Base-by-base conservation (phyloP, 2,113 vertebrate species). In the Equus quagga region DNA sequence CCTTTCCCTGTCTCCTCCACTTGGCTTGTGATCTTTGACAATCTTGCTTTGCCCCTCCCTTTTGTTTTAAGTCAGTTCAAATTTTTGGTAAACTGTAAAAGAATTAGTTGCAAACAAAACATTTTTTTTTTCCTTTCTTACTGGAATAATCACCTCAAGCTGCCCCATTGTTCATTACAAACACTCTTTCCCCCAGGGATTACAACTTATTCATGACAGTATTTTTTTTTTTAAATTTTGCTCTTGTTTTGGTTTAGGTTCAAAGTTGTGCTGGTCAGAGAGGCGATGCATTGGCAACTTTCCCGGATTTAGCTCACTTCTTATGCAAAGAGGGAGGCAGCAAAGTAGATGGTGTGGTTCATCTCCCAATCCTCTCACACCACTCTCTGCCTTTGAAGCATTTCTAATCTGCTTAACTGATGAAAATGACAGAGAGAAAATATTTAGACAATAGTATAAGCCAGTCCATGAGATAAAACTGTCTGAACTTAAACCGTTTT, bases 81-180 rank as follows among this genome's bases (percentile, higher is more conserved):
- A 78, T 94, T 8, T 95, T 67, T 54, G 23, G 46, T 89, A 93
- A 94, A 70, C 75, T 75, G 12, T 64, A 89, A 82, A 87, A 95
- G 0, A 82, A 83, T 91, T 87, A 18, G 51, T 97, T 93, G 56
- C 10, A 91, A 93, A 97, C 1, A 58, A 96, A 86, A 5, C 41
- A 44, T 72, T 41, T 7, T 70, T 76, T 76, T 19, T 62, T 58
- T 94, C 14, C 33, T 12, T 18, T 26, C 58, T 91, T 19, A 64
- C 62, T 7, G 31, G 44, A 17, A 56, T 69, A 41, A 87, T 24
- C 8, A 69, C 58, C 36, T 46, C 21, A 72, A 56, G 26, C 44
- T 70, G 13, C 3, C 26, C 54, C 33, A 28, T 10, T 97, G 36
- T 81, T 91, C 65, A 54, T 49, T 76, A 58, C 14, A 84, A 78